A percentile compares a stretch with the other conserved stretches of the same genome.
Evolutionary conservation across 2,888 invertebrate species (phyloP).

Genomic region (Drosophila falleni): DNA sequence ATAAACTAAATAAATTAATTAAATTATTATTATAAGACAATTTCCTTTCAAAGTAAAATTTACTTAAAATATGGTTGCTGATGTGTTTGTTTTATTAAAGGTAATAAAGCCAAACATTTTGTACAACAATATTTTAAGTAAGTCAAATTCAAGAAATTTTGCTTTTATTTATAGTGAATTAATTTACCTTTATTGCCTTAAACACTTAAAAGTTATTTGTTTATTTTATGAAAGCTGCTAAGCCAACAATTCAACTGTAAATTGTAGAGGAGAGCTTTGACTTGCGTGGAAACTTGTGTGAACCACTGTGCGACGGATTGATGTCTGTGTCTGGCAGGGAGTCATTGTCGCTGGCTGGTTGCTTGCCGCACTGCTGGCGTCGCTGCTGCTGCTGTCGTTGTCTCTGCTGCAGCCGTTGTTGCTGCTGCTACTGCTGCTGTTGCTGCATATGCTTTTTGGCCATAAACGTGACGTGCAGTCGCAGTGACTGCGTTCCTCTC

Average conservation of each 20-base stretch:
- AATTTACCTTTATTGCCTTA: no score
- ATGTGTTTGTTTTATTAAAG: no score
- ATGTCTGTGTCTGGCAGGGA: constrained; percentile 64
- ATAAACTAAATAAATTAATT: no score
- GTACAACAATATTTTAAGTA: no score
- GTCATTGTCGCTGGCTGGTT: constrained; percentile 50
- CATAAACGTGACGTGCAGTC: constrained; percentile 63
- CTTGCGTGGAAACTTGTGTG: not conserved
- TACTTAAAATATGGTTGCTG: no score
- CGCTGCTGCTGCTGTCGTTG: constrained; percentile 27
- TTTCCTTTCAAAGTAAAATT: no score
- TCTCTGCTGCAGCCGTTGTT: constrained; percentile 14
- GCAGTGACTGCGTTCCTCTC: constrained; percentile 37
- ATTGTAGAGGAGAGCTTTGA: constrained; percentile 1
- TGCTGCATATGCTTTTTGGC: constrained; percentile 69
- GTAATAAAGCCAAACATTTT: no score
- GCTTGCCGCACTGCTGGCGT: constrained; percentile 42
- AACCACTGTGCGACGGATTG: constrained; percentile 59
- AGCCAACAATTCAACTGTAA: not conserved
- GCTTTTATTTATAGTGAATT: no score
- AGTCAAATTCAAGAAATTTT: no score
- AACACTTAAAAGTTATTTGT: no score
- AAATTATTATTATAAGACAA: no score
- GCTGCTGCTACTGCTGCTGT: constrained; percentile 1
- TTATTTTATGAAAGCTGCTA: no score